Percentiles rank a stretch among this genome's conserved stretches.
phyloP scores from a whole-genome alignment of 30 jellyfish, hydroid and myxozoan genomes.

The Hydractinia symbiolongicarpus region DNA sequence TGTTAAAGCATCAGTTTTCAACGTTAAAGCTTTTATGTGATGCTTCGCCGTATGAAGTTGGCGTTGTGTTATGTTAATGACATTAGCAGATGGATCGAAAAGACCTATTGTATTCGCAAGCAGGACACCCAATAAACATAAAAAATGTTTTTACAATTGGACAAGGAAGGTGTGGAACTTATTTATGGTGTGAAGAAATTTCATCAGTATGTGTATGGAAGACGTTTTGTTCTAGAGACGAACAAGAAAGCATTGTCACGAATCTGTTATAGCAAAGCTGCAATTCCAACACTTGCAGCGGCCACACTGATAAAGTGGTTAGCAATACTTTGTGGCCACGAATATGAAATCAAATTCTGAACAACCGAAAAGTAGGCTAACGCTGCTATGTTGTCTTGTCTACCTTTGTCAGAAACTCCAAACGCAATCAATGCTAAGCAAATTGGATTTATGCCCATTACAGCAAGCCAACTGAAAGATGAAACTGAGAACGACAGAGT shows the following conservation, averaged over 20 bases:
- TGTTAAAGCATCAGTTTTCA: not conserved
- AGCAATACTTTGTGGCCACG: conserved; percentile 23
- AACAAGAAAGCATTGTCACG: conserved; percentile 45
- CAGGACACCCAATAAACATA: conserved; percentile 21
- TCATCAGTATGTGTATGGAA: conserved; percentile 48
- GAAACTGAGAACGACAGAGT: not conserved
- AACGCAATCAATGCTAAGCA: conserved; percentile 4
- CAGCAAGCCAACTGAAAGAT: not conserved
- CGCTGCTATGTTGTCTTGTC: conserved; percentile 33
- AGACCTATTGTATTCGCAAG: conserved; percentile 52
- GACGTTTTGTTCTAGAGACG: conserved; percentile 44
- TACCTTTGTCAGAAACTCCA: conserved; percentile 8
- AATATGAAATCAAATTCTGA: conserved; percentile 12
- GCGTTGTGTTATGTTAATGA: conserved; percentile 53
- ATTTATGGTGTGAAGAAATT: conserved; percentile 54
- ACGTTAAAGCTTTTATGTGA: conserved; percentile 35
- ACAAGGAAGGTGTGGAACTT: conserved; percentile 64
- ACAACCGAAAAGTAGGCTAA: conserved; percentile 15
- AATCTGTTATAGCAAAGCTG: conserved; percentile 37
- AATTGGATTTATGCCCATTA: not conserved
- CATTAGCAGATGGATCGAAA: conserved; percentile 43
- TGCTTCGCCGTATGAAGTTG: conserved; percentile 69
- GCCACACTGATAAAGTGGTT: conserved; percentile 54
- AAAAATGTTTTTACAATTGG: conserved; percentile 38
- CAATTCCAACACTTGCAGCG: conserved; percentile 58